These are phyloP conservation scores for Ditula angustiorana DNA, from an alignment of 2,888 invertebrate species.

Conservation along the genomic window DNA sequence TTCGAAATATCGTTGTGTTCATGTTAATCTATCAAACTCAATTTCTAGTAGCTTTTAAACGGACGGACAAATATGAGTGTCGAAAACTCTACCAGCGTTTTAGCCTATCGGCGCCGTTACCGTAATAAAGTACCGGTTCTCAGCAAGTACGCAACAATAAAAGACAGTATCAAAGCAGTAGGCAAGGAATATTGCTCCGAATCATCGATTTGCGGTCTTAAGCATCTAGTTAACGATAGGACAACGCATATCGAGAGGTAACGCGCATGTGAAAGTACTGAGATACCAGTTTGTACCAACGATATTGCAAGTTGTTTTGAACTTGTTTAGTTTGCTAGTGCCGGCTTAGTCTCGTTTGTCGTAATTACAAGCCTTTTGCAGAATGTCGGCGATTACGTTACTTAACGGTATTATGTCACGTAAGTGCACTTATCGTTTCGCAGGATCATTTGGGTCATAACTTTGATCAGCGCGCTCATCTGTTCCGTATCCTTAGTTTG, in stretches of 20 bases:
- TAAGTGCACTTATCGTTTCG: constrained; percentile 39
- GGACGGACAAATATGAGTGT: constrained; percentile 30
- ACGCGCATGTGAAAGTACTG: constrained; percentile 52
- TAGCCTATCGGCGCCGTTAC: constrained; percentile 47
- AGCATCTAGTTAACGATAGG: constrained; percentile 72
- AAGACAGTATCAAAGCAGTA: constrained; percentile 65
- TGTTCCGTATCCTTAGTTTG: constrained; percentile 73
- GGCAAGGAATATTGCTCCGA: constrained; percentile 76
- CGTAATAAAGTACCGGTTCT: constrained; percentile 48
- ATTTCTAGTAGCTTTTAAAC: background rate
- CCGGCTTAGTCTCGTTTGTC: constrained; percentile 53
- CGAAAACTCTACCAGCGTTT: constrained; percentile 43
- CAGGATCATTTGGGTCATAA: constrained; percentile 74
- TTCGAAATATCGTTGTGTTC: constrained; percentile 35
- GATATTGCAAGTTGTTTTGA: constrained; percentile 52
- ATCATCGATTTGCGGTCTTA: constrained; percentile 79
- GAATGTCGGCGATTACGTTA: constrained; percentile 51
- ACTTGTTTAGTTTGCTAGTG: constrained; percentile 60
- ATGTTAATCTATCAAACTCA: background rate
- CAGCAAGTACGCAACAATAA: constrained; percentile 50
- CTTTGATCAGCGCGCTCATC: constrained; percentile 67
- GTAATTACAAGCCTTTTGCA: constrained; percentile 52
- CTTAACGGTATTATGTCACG: constrained; percentile 44
- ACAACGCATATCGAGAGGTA: constrained; percentile 75
- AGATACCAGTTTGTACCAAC: constrained; percentile 23